Conservation (phyloP, 2,888 invertebrate species). For the Ecliptopera silaceata region DNA sequence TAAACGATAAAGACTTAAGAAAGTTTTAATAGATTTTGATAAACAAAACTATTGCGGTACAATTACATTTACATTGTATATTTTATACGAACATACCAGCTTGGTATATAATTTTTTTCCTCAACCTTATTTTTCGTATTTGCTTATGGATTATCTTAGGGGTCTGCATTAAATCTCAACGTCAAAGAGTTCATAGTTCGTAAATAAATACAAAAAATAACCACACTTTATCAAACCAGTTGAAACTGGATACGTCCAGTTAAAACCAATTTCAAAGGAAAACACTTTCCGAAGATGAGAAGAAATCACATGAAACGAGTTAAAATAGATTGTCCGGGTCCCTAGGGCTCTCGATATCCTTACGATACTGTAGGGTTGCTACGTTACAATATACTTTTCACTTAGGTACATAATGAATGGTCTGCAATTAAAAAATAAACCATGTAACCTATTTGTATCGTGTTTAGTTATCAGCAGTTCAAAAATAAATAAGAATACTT, state of each 20-base stretch:
- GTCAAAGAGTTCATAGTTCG: background rate
- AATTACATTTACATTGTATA: no score
- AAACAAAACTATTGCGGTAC: background rate
- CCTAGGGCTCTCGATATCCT: conserved; percentile 37
- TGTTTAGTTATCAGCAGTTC: no score
- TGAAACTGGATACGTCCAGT: background rate
- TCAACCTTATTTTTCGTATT: no score
- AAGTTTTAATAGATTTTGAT: conserved; percentile 1
- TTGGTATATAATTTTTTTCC: no score
- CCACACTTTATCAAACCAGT: background rate
- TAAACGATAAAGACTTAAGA: conserved; percentile 32
- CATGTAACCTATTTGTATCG: no score
- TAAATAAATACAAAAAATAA: background rate
- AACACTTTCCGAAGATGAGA: conserved; percentile 24
- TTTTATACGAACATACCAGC: no score
- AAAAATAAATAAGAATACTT: no score
- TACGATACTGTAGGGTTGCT: conserved; percentile 23
- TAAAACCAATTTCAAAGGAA: conserved; percentile 8
- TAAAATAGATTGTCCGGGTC: conserved; percentile 61
- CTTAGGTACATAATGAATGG: no score
- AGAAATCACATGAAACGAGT: conserved; percentile 38
- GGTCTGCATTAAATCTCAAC: no score
- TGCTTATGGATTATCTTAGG: no score
- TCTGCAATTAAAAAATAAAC: no score
- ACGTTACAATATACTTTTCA: background rate